Percentiles rank a stretch among this genome's conserved stretches.
phyloP scores from a whole-genome alignment of 2,888 invertebrate genomes.

The Physocephala rufipes region DNA sequence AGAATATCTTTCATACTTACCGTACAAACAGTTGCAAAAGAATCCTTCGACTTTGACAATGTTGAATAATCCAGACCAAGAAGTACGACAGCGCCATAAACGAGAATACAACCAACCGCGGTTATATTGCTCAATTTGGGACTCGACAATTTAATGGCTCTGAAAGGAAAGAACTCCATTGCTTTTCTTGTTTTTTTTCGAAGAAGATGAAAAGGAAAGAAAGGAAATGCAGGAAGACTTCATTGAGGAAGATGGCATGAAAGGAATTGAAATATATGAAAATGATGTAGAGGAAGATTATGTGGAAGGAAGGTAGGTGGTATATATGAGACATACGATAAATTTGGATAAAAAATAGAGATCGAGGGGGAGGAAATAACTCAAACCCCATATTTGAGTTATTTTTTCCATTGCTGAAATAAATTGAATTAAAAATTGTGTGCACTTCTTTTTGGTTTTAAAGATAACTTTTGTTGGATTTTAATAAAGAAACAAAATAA shows the following conservation, averaged over 20 bases:
- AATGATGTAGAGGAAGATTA: too few relatives aligned
- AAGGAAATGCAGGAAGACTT: too few relatives aligned
- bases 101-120: slow-evolving; percentile 87
- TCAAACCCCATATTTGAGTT: not conserved
- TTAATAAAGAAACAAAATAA: not conserved
- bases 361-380: too few relatives aligned
- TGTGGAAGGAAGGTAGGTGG: too few relatives aligned
- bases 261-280: too few relatives aligned
- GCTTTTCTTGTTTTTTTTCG: too few relatives aligned
- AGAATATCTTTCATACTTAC: slow-evolving; percentile 69
- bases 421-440: slow-evolving; percentile 7
- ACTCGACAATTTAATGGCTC: slow-evolving; percentile 88
- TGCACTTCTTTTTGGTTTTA: too few relatives aligned
- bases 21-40: slow-evolving; percentile 83
- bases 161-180: too few relatives aligned
- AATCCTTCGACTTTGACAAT: slow-evolving; percentile 73
- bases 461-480: not conserved
- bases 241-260: too few relatives aligned
- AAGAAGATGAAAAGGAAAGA: too few relatives aligned
- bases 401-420: not conserved
- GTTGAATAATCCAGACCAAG: slow-evolving; percentile 87
- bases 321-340: too few relatives aligned
- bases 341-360: too few relatives aligned
- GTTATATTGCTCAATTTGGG: slow-evolving; percentile 93
- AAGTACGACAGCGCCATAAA: slow-evolving; percentile 88